These are phyloP conservation scores for Cosmorhoe ocellata DNA, from an alignment of 2,888 invertebrate species.

Conservation along the genomic window DNA sequence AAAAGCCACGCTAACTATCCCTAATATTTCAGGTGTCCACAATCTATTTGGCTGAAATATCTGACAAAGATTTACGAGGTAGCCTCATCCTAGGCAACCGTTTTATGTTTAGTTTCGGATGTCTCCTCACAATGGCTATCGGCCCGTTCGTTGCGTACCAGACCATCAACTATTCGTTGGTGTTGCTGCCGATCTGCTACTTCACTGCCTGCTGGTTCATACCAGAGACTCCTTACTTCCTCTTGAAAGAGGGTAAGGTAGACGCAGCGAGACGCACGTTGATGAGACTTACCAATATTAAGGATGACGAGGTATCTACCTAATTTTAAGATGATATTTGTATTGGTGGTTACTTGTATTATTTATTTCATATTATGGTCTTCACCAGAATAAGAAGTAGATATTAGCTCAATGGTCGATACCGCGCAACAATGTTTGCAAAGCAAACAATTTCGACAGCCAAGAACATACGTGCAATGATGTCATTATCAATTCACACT, in stretches of 20 bases:
- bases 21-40: conserved; percentile 63
- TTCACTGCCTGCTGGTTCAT: conserved; percentile 77
- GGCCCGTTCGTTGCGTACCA: conserved; percentile 64
- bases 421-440: too few species aligned
- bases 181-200: conserved; percentile 67
- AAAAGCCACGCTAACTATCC: too few species aligned
- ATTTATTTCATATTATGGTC: too few species aligned
- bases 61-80: conserved; percentile 70
- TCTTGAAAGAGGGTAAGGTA: conserved; percentile 73
- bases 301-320: conserved; percentile 47
- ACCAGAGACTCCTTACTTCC: conserved; percentile 83
- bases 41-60: conserved; percentile 70
- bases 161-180: conserved; percentile 64
- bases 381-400: too few species aligned
- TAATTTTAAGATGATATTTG: background rate
- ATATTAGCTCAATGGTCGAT: too few species aligned
- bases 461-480: too few species aligned
- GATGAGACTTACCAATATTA: conserved; percentile 56
- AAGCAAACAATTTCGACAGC: too few species aligned
- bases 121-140: conserved; percentile 58
- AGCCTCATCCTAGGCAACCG: conserved; percentile 52
- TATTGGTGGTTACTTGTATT: too few species aligned
- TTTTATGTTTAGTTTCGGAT: conserved; percentile 62
- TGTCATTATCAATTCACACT: too few species aligned
- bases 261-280: conserved; percentile 66